Evolutionary conservation across 2,797 vertebrate species (phyloP).

Genomic region (Lacerta bilineata): DNA sequence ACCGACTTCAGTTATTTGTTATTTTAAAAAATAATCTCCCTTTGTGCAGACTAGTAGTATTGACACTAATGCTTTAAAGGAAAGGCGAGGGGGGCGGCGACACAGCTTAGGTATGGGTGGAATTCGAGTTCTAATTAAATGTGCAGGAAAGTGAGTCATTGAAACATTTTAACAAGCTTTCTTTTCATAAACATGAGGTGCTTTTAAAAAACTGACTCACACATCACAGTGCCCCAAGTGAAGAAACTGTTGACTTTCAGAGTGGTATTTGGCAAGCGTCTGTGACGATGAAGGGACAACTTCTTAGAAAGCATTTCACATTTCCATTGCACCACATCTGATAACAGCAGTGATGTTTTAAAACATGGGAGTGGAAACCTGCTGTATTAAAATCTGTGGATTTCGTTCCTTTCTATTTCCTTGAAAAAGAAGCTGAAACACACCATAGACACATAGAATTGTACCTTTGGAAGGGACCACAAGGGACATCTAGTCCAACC

Average conservation of each 20-base stretch:
- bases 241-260: not conserved
- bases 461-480: no score
- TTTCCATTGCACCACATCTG: not conserved
- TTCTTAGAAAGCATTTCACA: not conserved
- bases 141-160: conserved; percentile 17
- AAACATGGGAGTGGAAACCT: conserved; percentile 28
- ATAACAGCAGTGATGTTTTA: conserved; percentile 27
- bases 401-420: not conserved
- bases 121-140: conserved; percentile 1
- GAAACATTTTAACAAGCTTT: conserved; percentile 10
- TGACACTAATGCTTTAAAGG: not conserved
- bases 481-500: no score
- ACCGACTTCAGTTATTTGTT: not conserved
- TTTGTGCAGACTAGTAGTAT: conserved; percentile 13
- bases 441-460: no score
- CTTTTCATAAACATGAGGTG: not conserved
- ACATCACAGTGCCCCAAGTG: not conserved
- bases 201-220: conserved; percentile 14
- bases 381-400: not conserved
- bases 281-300: not conserved
- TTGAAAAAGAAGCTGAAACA: not conserved
- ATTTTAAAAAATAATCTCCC: no score
- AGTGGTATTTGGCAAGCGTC: conserved; percentile 13
- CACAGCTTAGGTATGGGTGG: not conserved
- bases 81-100: not conserved